These are phyloP conservation scores for Dissostichus mawsoni DNA, from an alignment of 2,113 vertebrate species.

Conservation along the genomic window DNA sequence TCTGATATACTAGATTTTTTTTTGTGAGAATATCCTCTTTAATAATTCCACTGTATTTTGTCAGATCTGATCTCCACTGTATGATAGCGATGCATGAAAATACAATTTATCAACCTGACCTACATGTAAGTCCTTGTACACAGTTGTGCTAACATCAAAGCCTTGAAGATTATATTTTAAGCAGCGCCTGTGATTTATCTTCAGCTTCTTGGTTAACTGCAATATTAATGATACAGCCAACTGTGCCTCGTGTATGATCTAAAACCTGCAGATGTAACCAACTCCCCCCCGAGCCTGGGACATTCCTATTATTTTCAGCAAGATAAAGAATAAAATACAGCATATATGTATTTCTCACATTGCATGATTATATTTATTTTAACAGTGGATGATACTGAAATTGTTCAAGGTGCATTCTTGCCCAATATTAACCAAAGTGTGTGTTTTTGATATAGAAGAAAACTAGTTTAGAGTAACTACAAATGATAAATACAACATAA, in stretches of 20 bases:
- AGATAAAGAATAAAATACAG: slow-evolving; percentile 2
- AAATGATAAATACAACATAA: neutral
- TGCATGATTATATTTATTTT: slow-evolving; percentile 13
- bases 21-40: neutral
- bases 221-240: slow-evolving; percentile 79
- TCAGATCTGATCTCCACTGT: slow-evolving; percentile 26
- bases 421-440: no score
- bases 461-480: neutral
- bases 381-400: neutral
- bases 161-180: slow-evolving; percentile 76
- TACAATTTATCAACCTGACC: slow-evolving; percentile 74
- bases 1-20: neutral
- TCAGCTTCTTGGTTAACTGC: slow-evolving; percentile 70
- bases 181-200: slow-evolving; percentile 77
- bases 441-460: neutral
- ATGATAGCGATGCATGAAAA: slow-evolving; percentile 38
- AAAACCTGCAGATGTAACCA: slow-evolving; percentile 73
- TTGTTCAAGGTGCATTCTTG: neutral
- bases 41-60: slow-evolving; percentile 19
- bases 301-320: slow-evolving; percentile 39
- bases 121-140: slow-evolving; percentile 77
- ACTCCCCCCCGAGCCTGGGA: slow-evolving; percentile 34
- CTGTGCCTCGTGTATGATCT: slow-evolving; percentile 57
- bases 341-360: neutral
- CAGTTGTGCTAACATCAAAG: slow-evolving; percentile 75